phyloP scores from a whole-genome alignment of 2,888 invertebrate genomes.

The Subacronicta megacephala region DNA sequence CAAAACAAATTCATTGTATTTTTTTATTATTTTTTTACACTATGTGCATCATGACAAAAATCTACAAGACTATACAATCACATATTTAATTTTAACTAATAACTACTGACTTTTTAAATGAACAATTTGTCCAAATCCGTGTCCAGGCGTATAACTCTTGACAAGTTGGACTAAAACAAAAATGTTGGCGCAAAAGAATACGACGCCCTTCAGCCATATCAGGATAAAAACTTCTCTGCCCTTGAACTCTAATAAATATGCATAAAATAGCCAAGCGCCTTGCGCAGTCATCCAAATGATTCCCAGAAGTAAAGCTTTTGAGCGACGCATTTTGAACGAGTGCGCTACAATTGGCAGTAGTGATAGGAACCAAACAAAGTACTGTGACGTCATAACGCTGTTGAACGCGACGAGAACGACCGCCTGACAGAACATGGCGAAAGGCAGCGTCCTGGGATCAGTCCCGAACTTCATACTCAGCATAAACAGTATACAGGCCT shows the following conservation, averaged over 20 bases:
- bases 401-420: constrained; percentile 97
- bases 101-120: constrained; percentile 36
- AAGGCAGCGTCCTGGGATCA: constrained; percentile 92
- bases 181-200: constrained; percentile 96
- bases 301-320: constrained; percentile 84
- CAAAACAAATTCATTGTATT: constrained; percentile 45
- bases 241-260: constrained; percentile 97
- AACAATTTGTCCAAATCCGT: constrained; percentile 70
- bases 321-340: constrained; percentile 90
- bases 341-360: constrained; percentile 95
- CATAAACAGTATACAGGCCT: constrained; percentile 86
- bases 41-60: constrained; percentile 30
- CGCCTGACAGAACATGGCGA: constrained; percentile 95
- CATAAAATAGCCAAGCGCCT: constrained; percentile 96
- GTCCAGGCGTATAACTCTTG: constrained; percentile 74
- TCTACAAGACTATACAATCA: constrained; percentile 50
- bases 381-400: constrained; percentile 98
- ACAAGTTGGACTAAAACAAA: constrained; percentile 91
- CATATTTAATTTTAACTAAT: constrained; percentile 19
- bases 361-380: constrained; percentile 98
- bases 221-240: constrained; percentile 94
- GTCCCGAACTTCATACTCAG: constrained; percentile 92
- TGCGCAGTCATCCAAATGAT: constrained; percentile 93
- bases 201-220: constrained; percentile 95
- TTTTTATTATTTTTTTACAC: constrained; percentile 54